Conservation (phyloP, 1,140 invertebrate genomes). For the Caenorhabditis brenneri region DNA sequence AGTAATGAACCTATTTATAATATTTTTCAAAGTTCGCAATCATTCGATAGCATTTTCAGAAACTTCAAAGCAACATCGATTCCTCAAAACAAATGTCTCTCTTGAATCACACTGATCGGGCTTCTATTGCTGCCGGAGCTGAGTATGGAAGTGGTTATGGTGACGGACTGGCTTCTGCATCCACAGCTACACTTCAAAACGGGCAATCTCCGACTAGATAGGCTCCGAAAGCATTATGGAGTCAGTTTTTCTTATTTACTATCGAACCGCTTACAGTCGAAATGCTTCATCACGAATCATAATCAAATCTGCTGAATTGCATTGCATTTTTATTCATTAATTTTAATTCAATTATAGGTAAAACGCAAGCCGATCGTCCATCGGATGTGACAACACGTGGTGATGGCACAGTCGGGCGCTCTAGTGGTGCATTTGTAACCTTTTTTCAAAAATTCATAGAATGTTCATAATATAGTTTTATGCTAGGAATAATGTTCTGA, state of each 20-base stretch:
- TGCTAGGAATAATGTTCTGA: too few relatives aligned
- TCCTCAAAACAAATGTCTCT: conserved; percentile 29
- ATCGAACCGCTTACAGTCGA: too few relatives aligned
- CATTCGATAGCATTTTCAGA: conserved; percentile 13
- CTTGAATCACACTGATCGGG: background rate
- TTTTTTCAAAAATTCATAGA: too few relatives aligned
- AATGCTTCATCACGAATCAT: too few relatives aligned
- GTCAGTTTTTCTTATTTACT: too few relatives aligned
- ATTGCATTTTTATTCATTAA: too few relatives aligned
- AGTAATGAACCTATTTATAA: too few relatives aligned
- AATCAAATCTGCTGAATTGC: background rate
- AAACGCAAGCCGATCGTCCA: background rate
- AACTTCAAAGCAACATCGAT: conserved; percentile 24
- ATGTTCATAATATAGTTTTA: too few relatives aligned
- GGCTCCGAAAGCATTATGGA: conserved; percentile 4
- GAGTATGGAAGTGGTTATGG: background rate
- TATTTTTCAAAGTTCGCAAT: too few relatives aligned
- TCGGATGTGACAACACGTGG: background rate
- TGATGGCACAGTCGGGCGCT: background rate
- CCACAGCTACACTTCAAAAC: background rate
- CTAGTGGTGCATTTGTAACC: background rate
- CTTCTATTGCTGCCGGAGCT: conserved; percentile 1
- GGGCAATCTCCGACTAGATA: conserved; percentile 3
- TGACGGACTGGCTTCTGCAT: background rate
- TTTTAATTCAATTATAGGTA: background rate